Conservation (phyloP, 2,888 invertebrate species). For the Eristalis tenax region DNA sequence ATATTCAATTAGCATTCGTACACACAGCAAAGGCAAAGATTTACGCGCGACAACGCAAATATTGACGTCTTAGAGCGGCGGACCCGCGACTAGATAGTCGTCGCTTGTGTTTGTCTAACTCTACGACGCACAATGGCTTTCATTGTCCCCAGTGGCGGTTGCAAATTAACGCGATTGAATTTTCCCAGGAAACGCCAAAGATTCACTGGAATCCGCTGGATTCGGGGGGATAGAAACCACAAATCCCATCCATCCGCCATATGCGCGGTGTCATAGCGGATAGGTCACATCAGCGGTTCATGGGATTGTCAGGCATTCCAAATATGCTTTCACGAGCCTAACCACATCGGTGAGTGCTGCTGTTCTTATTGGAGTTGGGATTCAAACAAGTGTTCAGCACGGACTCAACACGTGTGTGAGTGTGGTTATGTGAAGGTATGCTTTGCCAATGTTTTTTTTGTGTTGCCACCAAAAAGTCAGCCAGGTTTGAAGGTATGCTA, state of each 20-base stretch:
- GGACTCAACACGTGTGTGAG: not conserved
- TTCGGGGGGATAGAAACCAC: conserved; percentile 9
- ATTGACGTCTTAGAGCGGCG: not conserved
- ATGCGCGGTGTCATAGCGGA: conserved; percentile 34
- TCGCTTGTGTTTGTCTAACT: not conserved
- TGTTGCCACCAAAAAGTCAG: conserved; percentile 19
- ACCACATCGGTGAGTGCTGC: not conserved
- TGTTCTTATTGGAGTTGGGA: conserved; percentile 44
- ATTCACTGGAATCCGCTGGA: not conserved
- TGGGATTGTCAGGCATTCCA: conserved; percentile 69
- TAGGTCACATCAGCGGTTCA: conserved; percentile 57
- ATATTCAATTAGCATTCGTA: conserved; percentile 41
- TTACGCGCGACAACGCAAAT: not conserved
- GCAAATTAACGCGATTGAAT: not conserved
- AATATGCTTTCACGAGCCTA: conserved; percentile 54
- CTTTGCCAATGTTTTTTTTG: not conserved
- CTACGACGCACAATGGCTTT: not conserved
- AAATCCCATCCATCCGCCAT: conserved; percentile 1
- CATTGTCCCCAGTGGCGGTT: not conserved
- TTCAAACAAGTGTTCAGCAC: conserved; percentile 54
- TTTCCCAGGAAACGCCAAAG: conserved; percentile 33
- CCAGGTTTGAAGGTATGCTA: conserved; percentile 15
- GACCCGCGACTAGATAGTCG: not conserved
- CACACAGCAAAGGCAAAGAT: conserved; percentile 1
- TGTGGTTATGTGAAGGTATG: too few species aligned